phyloP scores from a whole-genome alignment of 1,140 invertebrate species.

The Lordiphosa collinella region DNA sequence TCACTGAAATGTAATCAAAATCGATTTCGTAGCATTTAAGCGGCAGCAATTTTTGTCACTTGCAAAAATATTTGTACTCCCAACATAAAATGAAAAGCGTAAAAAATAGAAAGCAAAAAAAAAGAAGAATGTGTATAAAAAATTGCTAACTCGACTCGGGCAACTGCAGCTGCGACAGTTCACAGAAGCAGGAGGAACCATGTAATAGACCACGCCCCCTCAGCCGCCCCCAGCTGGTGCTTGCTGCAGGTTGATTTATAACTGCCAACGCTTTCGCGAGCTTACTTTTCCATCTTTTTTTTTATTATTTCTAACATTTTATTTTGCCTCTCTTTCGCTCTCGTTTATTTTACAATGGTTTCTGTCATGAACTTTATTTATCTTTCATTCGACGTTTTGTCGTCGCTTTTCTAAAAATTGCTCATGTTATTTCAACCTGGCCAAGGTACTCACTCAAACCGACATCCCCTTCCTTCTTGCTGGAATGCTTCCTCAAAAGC shows the following conservation, averaged over 20 bases:
- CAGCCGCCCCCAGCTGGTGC: conserved; percentile 24
- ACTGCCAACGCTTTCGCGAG: conserved; percentile 46
- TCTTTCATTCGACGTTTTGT: conserved; percentile 78
- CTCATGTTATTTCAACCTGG: conserved; percentile 72
- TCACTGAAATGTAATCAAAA: conserved; percentile 46
- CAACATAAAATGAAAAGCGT: conserved; percentile 21
- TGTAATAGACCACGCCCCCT: conserved; percentile 63
- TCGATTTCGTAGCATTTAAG: conserved; percentile 52
- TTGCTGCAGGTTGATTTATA: conserved; percentile 60
- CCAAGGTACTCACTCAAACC: conserved; percentile 12
- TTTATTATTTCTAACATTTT: conserved; percentile 43
- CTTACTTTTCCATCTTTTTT: conserved; percentile 34
- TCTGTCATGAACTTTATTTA: conserved; percentile 62
- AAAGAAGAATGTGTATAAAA: conserved; percentile 30
- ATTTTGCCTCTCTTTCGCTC: conserved; percentile 14
- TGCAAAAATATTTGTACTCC: conserved; percentile 68
- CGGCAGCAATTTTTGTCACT: conserved; percentile 59
- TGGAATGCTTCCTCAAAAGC: conserved; percentile 1
- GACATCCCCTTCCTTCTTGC: not conserved
- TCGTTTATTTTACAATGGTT: conserved; percentile 17
- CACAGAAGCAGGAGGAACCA: conserved; percentile 33
- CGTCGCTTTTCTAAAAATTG: conserved; percentile 71
- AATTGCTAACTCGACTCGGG: conserved; percentile 41
- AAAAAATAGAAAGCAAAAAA: conserved; percentile 26
- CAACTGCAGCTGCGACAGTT: conserved; percentile 57